Base-by-base conservation (phyloP, 2,888 invertebrate species). In the Odontocolon sp. region DNA sequence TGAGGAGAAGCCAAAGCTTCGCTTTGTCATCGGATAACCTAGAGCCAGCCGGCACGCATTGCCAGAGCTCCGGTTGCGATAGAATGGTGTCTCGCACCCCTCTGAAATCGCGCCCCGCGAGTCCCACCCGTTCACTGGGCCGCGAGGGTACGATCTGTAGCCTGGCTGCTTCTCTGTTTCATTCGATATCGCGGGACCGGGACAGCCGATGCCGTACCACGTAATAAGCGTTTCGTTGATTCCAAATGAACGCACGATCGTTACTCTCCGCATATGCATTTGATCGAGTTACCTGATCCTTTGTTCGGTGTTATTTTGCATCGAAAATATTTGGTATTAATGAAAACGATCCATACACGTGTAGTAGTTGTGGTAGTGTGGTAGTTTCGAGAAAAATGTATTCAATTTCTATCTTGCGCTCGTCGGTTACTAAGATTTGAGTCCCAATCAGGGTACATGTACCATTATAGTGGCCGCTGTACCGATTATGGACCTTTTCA, bases 11-110 rank as follows among this genome's bases (percentile, higher is more conserved):
- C 84, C 83, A 85, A 86, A 85, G 81, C 80, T 63, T 77, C 84
- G 89, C 90, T 90, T 90, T 90, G 90, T 89, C 88, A 90, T 87
- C 89, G 87, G 89, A 90, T 90, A 89, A 87, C 88, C 88, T 86
- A 88, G 89, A 88, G 83, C 87, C 86, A 73, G 57, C 73, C 28
- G 69, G 57, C 69, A 63, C 50, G 85, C 84, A 81, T 86, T 87
- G 83, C 84, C 83, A 78, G 83, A 52, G 73, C 73, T 77, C 86
- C 86, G 84, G 82, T 84, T 83, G 80, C 86, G 85, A 86, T 86
- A 85, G 84, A 85, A 75, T 81, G 36, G 28, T 64, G 68, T 59
- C 36, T 69, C 70, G 28, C 72, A 68, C 78, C 74, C 64, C 66
- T 45, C 50, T 47, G 50, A 31, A 77, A 72, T 54, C 52, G 31